Evolutionary conservation across 1,140 invertebrate genomes (phyloP).

Genomic region (Macrosteles quadrilineatus): DNA sequence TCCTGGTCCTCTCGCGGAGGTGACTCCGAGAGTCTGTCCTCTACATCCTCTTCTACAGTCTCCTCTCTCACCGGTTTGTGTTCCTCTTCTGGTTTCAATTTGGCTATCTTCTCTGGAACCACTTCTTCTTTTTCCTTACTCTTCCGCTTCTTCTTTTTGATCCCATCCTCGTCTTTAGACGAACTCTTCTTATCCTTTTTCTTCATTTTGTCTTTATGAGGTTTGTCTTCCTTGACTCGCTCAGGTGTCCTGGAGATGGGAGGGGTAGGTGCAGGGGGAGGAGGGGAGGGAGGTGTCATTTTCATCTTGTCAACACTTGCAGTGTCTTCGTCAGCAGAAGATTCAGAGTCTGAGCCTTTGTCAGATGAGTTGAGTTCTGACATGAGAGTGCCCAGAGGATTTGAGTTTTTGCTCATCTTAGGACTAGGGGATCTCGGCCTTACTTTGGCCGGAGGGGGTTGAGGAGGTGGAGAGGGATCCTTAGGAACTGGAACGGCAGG

Average conservation of each 20-base stretch:
- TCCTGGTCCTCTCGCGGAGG: conserved; percentile 21
- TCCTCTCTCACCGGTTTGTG: conserved; percentile 17
- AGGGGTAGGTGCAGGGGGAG: conserved; percentile 9
- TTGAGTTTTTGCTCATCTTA: conserved; percentile 23
- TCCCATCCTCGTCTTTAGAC: conserved; percentile 37
- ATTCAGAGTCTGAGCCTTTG: conserved; percentile 37
- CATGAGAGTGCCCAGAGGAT: not conserved
- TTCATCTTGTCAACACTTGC: conserved; percentile 12
- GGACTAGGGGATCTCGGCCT: not conserved
- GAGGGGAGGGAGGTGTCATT: conserved; percentile 22
- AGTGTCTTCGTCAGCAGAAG: conserved; percentile 32
- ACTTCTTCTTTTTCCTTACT: conserved; percentile 50
- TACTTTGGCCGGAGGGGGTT: not conserved
- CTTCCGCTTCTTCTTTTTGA: conserved; percentile 42
- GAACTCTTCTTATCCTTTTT: conserved; percentile 41
- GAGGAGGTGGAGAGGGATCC: not conserved
- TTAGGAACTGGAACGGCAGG: not conserved
- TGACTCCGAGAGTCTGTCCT: conserved; percentile 23
- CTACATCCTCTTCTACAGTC: not conserved
- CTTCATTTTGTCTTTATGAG: conserved; percentile 34
- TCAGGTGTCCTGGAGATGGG: conserved; percentile 16
- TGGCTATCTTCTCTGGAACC: conserved; percentile 46
- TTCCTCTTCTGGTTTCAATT: conserved; percentile 27
- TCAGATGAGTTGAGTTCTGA: conserved; percentile 29
- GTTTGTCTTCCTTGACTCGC: conserved; percentile 27